Percentiles rank a stretch among this genome's conserved stretches.
These are phyloP conservation scores for Stenodema calcarata DNA, from an alignment of 2,888 invertebrate genomes.

Conservation along the genomic window DNA sequence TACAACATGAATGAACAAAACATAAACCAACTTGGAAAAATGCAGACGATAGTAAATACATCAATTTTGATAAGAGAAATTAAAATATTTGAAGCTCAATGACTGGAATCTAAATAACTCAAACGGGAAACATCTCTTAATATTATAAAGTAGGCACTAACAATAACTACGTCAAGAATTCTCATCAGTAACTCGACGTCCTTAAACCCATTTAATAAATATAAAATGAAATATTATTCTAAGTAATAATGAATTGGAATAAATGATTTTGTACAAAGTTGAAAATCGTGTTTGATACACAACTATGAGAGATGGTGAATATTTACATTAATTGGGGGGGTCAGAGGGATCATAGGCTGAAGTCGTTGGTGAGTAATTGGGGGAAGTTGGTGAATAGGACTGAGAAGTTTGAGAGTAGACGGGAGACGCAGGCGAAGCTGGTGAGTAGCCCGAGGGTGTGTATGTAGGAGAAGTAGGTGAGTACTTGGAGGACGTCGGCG, in stretches of 20 bases:
- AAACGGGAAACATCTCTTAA: neutral
- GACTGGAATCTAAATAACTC: neutral
- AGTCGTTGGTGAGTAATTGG: slow-evolving; percentile 78
- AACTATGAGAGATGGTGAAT: neutral
- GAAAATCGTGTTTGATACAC: neutral
- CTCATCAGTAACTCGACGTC: neutral
- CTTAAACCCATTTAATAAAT: neutral
- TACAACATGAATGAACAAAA: neutral
- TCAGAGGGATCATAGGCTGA: slow-evolving; percentile 72
- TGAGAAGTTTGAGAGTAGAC: slow-evolving; percentile 83
- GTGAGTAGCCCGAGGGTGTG: slow-evolving; percentile 75
- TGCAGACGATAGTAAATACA: neutral
- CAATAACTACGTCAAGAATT: neutral
- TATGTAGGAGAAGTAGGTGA: slow-evolving; percentile 83
- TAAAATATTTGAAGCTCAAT: neutral
- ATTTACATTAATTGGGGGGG: slow-evolving; percentile 67
- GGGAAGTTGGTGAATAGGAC: slow-evolving; percentile 72
- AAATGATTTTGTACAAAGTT: neutral
- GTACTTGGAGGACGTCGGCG: slow-evolving; percentile 75
- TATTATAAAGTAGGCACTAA: neutral
- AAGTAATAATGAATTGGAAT: neutral
- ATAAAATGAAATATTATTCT: neutral
- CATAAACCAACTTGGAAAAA: neutral
- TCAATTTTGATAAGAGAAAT: neutral
- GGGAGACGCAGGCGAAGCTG: slow-evolving; percentile 70